Evolutionary conservation across 23 tunicate genomes (phyloP).

Genomic region (Trididemnum nubilum): DNA sequence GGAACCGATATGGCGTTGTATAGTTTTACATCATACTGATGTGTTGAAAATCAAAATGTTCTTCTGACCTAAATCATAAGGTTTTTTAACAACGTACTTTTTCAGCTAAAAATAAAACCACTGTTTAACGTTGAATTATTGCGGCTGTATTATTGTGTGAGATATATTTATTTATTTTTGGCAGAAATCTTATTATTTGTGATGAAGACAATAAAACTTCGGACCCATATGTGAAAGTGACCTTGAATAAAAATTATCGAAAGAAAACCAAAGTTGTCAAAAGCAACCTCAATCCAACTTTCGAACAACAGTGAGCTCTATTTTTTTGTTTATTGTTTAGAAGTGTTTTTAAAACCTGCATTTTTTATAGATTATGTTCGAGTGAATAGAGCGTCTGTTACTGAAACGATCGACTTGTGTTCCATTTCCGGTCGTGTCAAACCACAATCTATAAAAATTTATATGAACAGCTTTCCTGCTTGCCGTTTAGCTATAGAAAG

Average conservation of each 20-base stretch:
- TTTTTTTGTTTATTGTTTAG: no score
- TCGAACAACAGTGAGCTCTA: constrained; percentile 57
- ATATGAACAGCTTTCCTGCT: neutral
- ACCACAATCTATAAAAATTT: neutral
- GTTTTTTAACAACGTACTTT: no score
- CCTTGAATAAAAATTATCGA: constrained; percentile 8
- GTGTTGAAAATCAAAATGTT: no score
- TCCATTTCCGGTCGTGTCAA: neutral
- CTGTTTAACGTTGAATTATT: no score
- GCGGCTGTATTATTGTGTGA: no score
- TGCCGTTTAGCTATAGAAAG: neutral
- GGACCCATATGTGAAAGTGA: constrained; percentile 78
- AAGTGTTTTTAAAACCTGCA: no score
- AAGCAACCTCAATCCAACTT: constrained; percentile 72
- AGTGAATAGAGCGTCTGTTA: neutral
- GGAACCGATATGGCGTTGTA: no score
- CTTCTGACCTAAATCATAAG: no score
- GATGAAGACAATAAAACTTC: constrained; percentile 84
- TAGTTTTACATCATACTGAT: no score
- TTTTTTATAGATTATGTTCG: no score
- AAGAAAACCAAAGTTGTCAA: constrained; percentile 70
- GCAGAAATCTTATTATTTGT: constrained; percentile 74
- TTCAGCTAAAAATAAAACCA: no score
- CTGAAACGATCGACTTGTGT: neutral
- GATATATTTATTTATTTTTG: no score